Conservation (phyloP, 2,797 vertebrate genomes). For the Lutjanus campechanus region DNA sequence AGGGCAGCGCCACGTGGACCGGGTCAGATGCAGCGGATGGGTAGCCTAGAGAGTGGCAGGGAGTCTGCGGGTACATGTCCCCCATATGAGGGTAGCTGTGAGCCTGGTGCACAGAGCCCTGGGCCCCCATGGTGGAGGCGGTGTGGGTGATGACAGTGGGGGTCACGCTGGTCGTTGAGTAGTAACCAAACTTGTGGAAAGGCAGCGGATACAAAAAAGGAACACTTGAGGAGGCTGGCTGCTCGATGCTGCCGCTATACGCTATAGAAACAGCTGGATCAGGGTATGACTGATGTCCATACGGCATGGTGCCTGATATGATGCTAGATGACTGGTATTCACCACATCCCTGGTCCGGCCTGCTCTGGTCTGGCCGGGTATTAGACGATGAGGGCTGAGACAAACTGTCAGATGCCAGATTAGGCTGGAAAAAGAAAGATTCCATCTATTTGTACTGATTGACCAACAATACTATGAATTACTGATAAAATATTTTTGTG, state of each 20-base stretch:
- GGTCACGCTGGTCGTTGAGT: conserved; percentile 57
- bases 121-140: conserved; percentile 70
- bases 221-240: conserved; percentile 64
- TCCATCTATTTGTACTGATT: not conserved
- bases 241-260: conserved; percentile 50
- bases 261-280: conserved; percentile 57
- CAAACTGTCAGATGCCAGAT: conserved; percentile 69
- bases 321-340: conserved; percentile 81
- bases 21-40: conserved; percentile 46
- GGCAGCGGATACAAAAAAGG: conserved; percentile 78
- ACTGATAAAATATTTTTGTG: not conserved
- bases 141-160: conserved; percentile 83
- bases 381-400: conserved; percentile 70
- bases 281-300: conserved; percentile 69
- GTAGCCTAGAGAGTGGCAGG: conserved; percentile 74
- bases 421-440: conserved; percentile 69
- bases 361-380: conserved; percentile 63
- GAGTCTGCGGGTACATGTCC: conserved; percentile 65
- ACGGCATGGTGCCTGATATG: conserved; percentile 58
- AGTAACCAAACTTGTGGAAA: conserved; percentile 84
- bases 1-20: conserved; percentile 52
- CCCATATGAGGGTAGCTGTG: conserved; percentile 71
- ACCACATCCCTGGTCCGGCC: conserved; percentile 76
- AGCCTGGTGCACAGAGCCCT: conserved; percentile 41
- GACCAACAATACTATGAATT: not conserved